Percentiles rank a stretch among this genome's conserved stretches.
Conservation (phyloP, 2,888 invertebrate genomes). For the Protophormia terraenovae region DNA sequence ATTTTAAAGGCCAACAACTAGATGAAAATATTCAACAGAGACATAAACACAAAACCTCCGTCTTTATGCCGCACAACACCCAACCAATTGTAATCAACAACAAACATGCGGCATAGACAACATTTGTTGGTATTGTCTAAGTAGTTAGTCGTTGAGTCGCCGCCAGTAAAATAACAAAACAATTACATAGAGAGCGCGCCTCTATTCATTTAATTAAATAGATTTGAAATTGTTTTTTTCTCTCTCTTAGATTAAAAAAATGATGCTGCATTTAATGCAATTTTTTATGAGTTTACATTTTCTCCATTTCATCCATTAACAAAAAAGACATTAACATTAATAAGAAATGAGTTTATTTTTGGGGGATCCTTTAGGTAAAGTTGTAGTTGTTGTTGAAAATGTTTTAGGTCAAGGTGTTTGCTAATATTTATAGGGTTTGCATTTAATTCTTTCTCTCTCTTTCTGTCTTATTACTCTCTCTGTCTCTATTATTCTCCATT, state of each 20-base stretch:
- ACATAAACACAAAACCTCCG: slow-evolving; percentile 27
- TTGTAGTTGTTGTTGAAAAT: neutral
- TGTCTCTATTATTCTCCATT: neutral
- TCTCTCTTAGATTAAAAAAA: neutral
- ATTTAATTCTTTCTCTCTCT: neutral
- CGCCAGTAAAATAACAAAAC: neutral
- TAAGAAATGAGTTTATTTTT: neutral
- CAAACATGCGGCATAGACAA: neutral
- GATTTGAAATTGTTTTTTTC: slow-evolving; percentile 4
- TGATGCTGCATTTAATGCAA: neutral
- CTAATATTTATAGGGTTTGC: neutral
- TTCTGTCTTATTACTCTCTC: no score
- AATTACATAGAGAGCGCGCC: neutral
- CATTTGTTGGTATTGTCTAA: slow-evolving; percentile 5
- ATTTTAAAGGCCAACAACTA: slow-evolving; percentile 63
- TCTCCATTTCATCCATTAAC: neutral
- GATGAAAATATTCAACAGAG: slow-evolving; percentile 40
- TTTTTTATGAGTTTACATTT: neutral
- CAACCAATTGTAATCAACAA: neutral
- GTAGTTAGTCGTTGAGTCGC: slow-evolving; percentile 16
- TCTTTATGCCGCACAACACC: slow-evolving; percentile 15
- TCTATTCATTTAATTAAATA: slow-evolving; percentile 45
- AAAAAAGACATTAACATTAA: neutral
- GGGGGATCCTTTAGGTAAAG: neutral
- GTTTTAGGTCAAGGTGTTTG: slow-evolving; percentile 51